Conservation (phyloP, 2,797 vertebrate species). For the Thamnophis elegans region DNA sequence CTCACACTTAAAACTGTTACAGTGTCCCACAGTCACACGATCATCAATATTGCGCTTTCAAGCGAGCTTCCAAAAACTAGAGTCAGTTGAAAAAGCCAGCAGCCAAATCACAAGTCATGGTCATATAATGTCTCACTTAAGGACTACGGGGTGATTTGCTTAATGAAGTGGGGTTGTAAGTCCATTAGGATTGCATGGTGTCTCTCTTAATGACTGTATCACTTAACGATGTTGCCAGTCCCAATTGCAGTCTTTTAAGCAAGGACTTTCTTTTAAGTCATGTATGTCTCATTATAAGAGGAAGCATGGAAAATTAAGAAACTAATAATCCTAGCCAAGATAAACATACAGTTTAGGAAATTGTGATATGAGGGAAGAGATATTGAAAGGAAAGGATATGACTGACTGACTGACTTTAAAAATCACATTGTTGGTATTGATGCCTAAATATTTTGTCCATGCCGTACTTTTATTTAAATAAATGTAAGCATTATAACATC, state of each 20-base stretch:
- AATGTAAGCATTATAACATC: background rate
- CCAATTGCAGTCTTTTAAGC: background rate
- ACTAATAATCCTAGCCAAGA: background rate
- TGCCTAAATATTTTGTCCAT: background rate
- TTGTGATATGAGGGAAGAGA: background rate
- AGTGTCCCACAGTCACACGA: background rate
- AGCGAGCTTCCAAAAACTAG: background rate
- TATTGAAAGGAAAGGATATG: background rate
- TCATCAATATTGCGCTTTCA: background rate
- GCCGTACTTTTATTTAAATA: background rate
- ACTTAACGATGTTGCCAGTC: background rate
- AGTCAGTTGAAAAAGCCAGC: background rate
- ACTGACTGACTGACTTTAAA: background rate
- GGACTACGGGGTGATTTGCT: background rate
- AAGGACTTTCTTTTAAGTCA: background rate
- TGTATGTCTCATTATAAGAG: background rate
- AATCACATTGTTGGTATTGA: background rate
- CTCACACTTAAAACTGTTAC: background rate
- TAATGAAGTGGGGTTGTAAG: background rate
- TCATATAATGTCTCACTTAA: background rate
- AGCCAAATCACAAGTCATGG: background rate
- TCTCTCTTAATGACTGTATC: background rate
- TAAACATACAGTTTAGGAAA: background rate
- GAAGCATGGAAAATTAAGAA: background rate
- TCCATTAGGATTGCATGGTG: background rate